Evolutionary conservation across 2,888 invertebrate genomes (phyloP).

Genomic region (Drosophila gaucha): DNA sequence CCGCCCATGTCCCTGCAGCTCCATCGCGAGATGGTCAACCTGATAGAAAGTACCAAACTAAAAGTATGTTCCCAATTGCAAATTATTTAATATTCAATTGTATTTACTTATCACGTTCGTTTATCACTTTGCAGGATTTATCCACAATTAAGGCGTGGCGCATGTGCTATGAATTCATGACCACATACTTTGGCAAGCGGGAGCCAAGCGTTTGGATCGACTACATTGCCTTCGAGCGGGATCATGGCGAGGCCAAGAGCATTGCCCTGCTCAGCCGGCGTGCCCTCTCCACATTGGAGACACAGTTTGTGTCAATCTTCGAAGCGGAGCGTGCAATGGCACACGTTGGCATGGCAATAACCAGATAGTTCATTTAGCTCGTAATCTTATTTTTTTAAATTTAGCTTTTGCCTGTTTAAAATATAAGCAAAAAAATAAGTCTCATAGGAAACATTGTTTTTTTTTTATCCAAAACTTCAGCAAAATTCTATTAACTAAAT

Average conservation of each 20-base stretch:
- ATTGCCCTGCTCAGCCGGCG: slow-evolving; percentile 87
- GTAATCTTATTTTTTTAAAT: neutral
- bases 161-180: slow-evolving; percentile 87
- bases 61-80: slow-evolving; percentile 20
- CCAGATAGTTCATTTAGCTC: slow-evolving; percentile 22
- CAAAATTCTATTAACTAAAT: neutral
- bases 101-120: slow-evolving; percentile 71
- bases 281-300: slow-evolving; percentile 87
- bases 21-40: slow-evolving; percentile 87
- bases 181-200: slow-evolving; percentile 88
- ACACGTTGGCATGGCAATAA: slow-evolving; percentile 47
- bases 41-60: slow-evolving; percentile 82
- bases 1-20: slow-evolving; percentile 87
- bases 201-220: slow-evolving; percentile 90
- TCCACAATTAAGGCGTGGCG: slow-evolving; percentile 86
- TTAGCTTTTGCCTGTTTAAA: neutral
- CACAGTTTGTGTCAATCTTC: slow-evolving; percentile 52
- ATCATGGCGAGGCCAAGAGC: slow-evolving; percentile 86
- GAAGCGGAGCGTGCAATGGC: slow-evolving; percentile 62
- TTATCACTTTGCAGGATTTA: slow-evolving; percentile 52
- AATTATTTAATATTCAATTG: neutral
- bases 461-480: neutral
- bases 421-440: neutral
- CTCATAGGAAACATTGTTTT: neutral
- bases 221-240: slow-evolving; percentile 89